Percentiles rank a stretch among this genome's conserved stretches.
phyloP scores from a whole-genome alignment of 2,888 invertebrate genomes.

The Neria commutata region DNA sequence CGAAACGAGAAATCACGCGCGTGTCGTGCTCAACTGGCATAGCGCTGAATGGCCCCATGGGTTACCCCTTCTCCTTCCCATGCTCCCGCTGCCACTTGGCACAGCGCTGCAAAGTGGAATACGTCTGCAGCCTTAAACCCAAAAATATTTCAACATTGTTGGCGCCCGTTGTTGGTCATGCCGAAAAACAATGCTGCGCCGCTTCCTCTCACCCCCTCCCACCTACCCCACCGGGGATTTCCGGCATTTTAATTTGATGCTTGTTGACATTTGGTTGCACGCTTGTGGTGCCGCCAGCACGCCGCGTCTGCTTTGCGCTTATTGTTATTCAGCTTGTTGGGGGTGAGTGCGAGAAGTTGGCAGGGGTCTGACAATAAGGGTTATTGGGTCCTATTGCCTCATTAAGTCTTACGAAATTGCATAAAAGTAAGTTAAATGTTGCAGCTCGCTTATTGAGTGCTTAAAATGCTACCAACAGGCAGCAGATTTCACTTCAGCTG shows the following conservation, averaged over 20 bases:
- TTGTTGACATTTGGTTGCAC: slow-evolving; percentile 41
- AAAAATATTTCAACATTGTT: neutral
- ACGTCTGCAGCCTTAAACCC: neutral
- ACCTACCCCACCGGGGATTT: slow-evolving; percentile 18
- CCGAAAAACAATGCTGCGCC: neutral
- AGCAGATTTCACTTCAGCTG: no score
- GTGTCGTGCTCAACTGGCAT: neutral
- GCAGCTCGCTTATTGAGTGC: neutral
- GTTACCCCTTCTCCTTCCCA: no score
- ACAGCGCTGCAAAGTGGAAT: no score
- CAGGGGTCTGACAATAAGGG: no score
- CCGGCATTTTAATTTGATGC: slow-evolving; percentile 43
- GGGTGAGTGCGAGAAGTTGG: slow-evolving; percentile 9
- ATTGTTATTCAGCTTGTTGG: slow-evolving; percentile 34
- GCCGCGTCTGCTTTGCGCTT: slow-evolving; percentile 32
- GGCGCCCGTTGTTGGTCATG: neutral
- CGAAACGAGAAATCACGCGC: neutral
- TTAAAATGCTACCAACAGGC: no score
- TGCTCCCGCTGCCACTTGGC: no score
- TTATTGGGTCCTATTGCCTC: neutral
- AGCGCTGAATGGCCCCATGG: no score
- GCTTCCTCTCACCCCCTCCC: no score
- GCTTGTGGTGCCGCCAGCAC: slow-evolving; percentile 28
- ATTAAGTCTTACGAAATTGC: neutral
- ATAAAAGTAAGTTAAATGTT: neutral